Evolutionary conservation across 2,113 vertebrate genomes (phyloP).

Genomic region (Bothrops jararaca): DNA sequence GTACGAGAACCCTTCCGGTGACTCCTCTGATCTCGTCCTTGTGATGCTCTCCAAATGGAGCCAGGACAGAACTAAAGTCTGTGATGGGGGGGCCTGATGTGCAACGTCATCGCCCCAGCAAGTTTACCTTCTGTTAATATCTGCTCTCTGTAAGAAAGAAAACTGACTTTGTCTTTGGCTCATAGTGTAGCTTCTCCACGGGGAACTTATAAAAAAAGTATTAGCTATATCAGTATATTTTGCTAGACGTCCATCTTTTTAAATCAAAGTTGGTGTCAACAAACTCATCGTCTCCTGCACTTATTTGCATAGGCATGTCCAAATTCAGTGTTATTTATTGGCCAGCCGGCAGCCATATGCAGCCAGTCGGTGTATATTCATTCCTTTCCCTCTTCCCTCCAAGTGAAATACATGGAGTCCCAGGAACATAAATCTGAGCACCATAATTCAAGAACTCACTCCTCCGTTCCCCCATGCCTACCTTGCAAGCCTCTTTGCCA

Average conservation of each 20-base stretch:
- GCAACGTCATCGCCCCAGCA: no score
- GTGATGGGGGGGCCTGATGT: no score
- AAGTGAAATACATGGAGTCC: constrained; percentile 37
- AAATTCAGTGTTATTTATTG: background rate
- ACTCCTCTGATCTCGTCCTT: background rate
- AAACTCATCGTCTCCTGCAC: background rate
- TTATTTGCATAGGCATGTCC: background rate
- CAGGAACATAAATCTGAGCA: constrained; percentile 31
- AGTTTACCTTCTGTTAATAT: no score
- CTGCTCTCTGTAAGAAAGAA: background rate
- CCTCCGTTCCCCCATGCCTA: background rate
- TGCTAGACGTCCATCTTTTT: background rate
- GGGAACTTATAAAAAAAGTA: background rate
- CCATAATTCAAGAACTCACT: constrained; percentile 7
- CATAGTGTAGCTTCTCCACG: background rate
- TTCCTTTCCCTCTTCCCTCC: constrained; percentile 28
- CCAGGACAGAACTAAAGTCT: background rate
- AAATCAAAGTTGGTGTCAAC: background rate
- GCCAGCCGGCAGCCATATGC: background rate
- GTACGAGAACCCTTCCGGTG: no score
- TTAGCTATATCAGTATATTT: background rate
- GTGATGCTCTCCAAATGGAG: background rate
- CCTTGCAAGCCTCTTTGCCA: constrained; percentile 1
- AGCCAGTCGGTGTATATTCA: background rate
- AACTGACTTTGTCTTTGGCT: background rate